Evolutionary conservation across 2,113 vertebrate species (phyloP).

Genomic region (Crotalus viridis): DNA sequence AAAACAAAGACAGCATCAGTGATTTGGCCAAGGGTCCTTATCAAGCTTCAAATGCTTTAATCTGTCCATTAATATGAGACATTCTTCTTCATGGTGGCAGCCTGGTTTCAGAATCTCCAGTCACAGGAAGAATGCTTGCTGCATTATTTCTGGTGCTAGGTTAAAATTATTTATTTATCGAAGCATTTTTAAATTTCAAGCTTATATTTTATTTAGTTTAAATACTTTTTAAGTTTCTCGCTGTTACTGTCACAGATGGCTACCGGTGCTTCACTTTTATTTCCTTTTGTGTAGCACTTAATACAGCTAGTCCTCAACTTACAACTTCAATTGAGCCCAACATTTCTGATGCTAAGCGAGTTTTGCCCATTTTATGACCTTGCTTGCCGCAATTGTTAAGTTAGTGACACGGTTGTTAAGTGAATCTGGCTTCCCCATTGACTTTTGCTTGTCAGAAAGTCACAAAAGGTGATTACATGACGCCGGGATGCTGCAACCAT

Average conservation of each 20-base stretch:
- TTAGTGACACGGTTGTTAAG: too few relatives aligned
- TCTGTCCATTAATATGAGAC: neutral
- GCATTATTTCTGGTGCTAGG: too few relatives aligned
- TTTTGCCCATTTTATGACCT: too few relatives aligned
- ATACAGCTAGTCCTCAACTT: too few relatives aligned
- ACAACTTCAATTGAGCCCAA: too few relatives aligned
- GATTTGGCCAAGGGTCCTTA: neutral
- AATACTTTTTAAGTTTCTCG: neutral
- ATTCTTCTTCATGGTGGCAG: neutral
- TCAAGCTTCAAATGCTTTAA: neutral
- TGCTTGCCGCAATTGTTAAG: too few relatives aligned
- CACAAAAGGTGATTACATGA: too few relatives aligned
- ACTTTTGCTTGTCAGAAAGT: too few relatives aligned
- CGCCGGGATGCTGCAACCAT: too few relatives aligned
- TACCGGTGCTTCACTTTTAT: neutral
- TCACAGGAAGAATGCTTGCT: neutral
- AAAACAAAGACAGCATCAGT: neutral
- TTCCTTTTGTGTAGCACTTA: neutral
- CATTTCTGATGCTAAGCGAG: too few relatives aligned
- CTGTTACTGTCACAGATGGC: neutral
- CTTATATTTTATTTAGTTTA: neutral
- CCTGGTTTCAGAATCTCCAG: neutral
- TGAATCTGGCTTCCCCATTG: too few relatives aligned
- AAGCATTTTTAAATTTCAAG: neutral
- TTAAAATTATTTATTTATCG: neutral